Evolutionary conservation across 1,140 invertebrate genomes (phyloP), one percentile per base, ranked within the genome.

Genomic region (Schlechtendalia chinensis): DNA sequence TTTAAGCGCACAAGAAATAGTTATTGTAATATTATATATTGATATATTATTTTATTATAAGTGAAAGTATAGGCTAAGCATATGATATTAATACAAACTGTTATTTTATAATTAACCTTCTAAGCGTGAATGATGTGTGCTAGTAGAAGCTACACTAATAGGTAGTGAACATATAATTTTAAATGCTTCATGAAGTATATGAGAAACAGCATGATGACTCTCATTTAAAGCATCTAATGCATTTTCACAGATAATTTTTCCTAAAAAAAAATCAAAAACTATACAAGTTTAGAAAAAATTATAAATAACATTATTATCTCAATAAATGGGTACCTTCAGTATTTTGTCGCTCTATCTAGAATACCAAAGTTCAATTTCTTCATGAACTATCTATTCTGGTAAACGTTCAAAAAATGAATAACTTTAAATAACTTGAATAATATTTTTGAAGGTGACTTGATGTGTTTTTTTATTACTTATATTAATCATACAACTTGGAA

Each of bases 401-500:
- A 65, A 29, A 39, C 39, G 29, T 65, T 65, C 29, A n/a, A 65
- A 65, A 39, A 65, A 65, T 61, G 39, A n/a, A n/a, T n/a, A 4
- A 45, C 39, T 45, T 10, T 45, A 45, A 45, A 45, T 45, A 45
- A 65, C 29, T 65, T 65, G 17, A 65, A 65, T 39, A 39, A 65
- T 65, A 29, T 65, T 65, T 39, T 65, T 39, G 61, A 65, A 65
- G 17, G 32, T 65, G 61, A 29, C 39, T 19, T 39, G 11, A 10
- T 5, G 39, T 10, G 4, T 45, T 45, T 4, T 45, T 45, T 67
- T 39, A 47, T 67, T 5, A 19, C 47, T 47, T 67, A 45, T 47
- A 45, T 67, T 45, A 67, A 47, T 67, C 24, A 67, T 67, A n/a
- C 65, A 39, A 65, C 63, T 65, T 45, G 63, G 63, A 39, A 65